These are phyloP conservation scores for Rhinolophus ferrumequinum DNA, from an alignment of 2,113 vertebrate species.

Conservation along the genomic window DNA sequence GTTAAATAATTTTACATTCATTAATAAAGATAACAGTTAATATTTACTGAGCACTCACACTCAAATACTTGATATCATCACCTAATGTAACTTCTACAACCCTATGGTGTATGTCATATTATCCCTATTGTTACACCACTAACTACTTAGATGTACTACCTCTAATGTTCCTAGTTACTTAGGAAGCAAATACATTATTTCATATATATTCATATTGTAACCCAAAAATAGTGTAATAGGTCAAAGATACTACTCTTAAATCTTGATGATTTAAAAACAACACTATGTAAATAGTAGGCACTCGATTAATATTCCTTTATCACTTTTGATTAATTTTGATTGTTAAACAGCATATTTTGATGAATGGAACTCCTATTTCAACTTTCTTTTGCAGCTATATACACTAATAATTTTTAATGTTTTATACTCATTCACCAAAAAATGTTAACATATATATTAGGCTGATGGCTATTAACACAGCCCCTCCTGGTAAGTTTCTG, in stretches of 20 bases:
- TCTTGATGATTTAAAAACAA: background rate
- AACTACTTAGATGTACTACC: background rate
- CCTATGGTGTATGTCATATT: background rate
- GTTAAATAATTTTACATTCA: background rate
- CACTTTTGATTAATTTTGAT: background rate
- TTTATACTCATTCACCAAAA: background rate
- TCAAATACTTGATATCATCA: background rate
- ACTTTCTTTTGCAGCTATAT: background rate
- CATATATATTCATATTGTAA: background rate
- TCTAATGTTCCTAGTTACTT: constrained; percentile 18
- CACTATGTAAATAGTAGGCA: background rate
- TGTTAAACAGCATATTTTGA: constrained; percentile 23
- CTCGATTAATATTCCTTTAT: background rate
- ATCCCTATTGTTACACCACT: background rate
- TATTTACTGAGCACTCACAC: background rate
- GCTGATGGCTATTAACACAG: background rate
- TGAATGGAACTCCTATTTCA: background rate
- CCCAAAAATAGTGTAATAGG: background rate
- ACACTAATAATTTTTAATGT: background rate
- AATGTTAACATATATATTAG: background rate
- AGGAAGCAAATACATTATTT: background rate
- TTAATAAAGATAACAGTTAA: background rate
- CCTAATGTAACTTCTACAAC: background rate
- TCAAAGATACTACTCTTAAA: background rate
- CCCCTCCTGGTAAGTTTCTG: background rate